Percentiles rank a stretch among this genome's conserved stretches.
phyloP scores from a whole-genome alignment of 2,113 vertebrate genomes.

The cat (Felis catus) region DNA sequence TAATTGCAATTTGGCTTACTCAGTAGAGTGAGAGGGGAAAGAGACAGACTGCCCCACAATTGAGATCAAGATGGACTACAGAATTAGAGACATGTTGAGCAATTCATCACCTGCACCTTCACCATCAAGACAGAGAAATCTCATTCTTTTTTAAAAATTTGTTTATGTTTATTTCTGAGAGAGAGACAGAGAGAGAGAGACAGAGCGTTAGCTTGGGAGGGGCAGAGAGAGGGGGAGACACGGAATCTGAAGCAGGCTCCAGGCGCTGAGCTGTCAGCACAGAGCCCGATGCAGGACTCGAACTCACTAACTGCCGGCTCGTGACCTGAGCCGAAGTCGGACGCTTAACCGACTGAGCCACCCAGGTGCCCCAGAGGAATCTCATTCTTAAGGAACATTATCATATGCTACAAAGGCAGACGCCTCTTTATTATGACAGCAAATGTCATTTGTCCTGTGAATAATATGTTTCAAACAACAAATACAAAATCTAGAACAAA shows the following conservation, averaged over 20 bases:
- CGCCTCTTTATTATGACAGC: background rate
- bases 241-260: no score
- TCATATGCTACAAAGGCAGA: background rate
- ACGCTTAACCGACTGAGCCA: no score
- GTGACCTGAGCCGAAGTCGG: no score
- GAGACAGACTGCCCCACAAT: background rate
- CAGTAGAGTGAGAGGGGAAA: background rate
- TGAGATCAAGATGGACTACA: background rate
- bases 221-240: no score
- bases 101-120: background rate
- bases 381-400: background rate
- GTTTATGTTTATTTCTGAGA: no score
- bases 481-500: background rate
- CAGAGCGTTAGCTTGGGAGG: no score
- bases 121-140: background rate
- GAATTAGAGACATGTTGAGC: background rate
- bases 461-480: conserved; percentile 8
- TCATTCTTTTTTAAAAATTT: no score
- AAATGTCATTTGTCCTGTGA: background rate
- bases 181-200: no score
- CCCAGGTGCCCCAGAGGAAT: background rate
- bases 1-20: background rate
- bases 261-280: no score
- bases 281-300: no score
- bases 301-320: no score